Evolutionary conservation across 2,888 invertebrate genomes (phyloP), one percentile per base, ranked within the genome.

Genomic region (Lasioglossum leucozonium): DNA sequence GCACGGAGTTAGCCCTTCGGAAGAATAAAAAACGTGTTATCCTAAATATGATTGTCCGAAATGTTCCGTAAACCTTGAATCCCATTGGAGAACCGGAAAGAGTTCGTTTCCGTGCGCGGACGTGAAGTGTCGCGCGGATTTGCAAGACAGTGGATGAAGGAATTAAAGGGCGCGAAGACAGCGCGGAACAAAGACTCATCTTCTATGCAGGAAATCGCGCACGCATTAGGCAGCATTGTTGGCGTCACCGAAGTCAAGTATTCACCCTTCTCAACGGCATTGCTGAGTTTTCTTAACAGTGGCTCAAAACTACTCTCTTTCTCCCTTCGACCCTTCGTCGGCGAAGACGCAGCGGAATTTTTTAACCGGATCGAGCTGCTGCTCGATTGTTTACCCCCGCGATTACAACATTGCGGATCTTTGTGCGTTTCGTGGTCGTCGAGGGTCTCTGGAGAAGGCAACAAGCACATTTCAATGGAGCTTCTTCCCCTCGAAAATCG

Each of bases 81-180:
- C 22, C 51, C n/a, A 10, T n/a, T 51, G 22, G n/a, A n/a, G 22
- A 4, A 71, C 34, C 42, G 73, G 34, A 75, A 72, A 77, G 72
- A 74, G 30, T 13, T 30, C 22, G n/a, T 18, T 30, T 47, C 30
- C 16, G 62, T 30, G 30, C 26, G 26, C 62, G 62, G 30, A 11
- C 58, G 26, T 13, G 26, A 13, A 26, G n/a, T 6, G 26, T 0
- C n/a, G 22, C n/a, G 4, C 10, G 16, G 16, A 62, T 62, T 30
- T 62, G 16, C 62, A 26, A 30, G 30, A 62, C 16, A 62, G 62
- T 16, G 62, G 6, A 26, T 30, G 65, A 65, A 51, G 72, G 75
- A 85, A 79, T 85, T 84, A 67, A 67, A 67, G 37, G 40, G 40
- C 67, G 40, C 22, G 37, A n/a, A 30, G 62, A 62, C 26, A 30